Conservation (phyloP, 2,888 invertebrate species). For the Drosophila lacicola region DNA sequence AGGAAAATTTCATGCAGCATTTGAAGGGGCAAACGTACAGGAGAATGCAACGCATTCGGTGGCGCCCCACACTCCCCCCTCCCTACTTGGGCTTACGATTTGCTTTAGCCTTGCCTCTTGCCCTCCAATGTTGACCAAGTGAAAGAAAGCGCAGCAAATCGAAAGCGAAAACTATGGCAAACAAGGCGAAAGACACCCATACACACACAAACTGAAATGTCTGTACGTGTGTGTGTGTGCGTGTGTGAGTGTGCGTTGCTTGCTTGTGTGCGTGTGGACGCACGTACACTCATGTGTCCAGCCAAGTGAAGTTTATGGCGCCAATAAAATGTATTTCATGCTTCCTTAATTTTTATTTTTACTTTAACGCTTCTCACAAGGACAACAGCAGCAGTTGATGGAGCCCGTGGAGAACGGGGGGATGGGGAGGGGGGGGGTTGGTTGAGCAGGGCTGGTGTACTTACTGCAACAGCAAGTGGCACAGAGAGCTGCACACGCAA, state of each 20-base stretch:
- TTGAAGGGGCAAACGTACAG: slow-evolving; percentile 42
- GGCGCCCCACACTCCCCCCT: not conserved
- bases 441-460: not conserved
- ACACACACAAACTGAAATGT: not conserved
- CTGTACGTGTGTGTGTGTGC: not conserved
- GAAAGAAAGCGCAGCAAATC: slow-evolving; percentile 77
- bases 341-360: slow-evolving; percentile 85
- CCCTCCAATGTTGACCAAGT: slow-evolving; percentile 41
- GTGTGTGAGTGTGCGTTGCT: slow-evolving; percentile 23
- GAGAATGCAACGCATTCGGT: slow-evolving; percentile 62
- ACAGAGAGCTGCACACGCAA: slow-evolving; percentile 48
- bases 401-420: not conserved
- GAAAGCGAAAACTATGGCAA: slow-evolving; percentile 78
- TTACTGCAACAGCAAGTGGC: slow-evolving; percentile 36
- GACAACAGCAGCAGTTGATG: slow-evolving; percentile 37
- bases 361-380: slow-evolving; percentile 75
- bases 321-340: slow-evolving; percentile 85
- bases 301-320: slow-evolving; percentile 84
- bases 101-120: slow-evolving; percentile 9
- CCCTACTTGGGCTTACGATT: slow-evolving; percentile 25
- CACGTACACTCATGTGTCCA: slow-evolving; percentile 83
- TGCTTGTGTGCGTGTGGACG: slow-evolving; percentile 57
- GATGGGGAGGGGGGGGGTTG: not conserved
- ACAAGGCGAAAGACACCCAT: slow-evolving; percentile 49
- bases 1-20: slow-evolving; percentile 65